phyloP scores from a whole-genome alignment of 2,888 invertebrate species.

The Apotomis capreana region DNA sequence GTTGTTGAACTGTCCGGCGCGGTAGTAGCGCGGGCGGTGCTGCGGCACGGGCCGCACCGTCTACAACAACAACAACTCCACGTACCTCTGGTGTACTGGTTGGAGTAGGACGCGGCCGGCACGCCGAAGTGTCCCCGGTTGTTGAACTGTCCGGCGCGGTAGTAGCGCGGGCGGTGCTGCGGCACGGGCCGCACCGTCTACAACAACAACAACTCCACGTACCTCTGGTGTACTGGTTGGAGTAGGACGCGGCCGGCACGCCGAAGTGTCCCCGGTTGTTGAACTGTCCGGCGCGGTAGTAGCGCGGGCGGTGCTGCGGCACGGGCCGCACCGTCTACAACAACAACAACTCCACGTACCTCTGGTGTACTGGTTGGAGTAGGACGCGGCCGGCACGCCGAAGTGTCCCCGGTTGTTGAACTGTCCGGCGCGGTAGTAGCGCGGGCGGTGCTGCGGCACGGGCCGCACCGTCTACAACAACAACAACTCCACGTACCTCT shows the following conservation, averaged over 20 bases:
- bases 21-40: no score
- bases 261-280: slow-evolving; percentile 78
- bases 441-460: slow-evolving; percentile 84
- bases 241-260: slow-evolving; percentile 52
- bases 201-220: slow-evolving; percentile 33
- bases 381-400: slow-evolving; percentile 54
- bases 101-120: no score
- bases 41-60: no score
- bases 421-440: slow-evolving; percentile 70
- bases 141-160: no score
- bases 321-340: slow-evolving; percentile 86
- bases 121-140: no score
- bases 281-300: slow-evolving; percentile 74
- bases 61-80: no score
- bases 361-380: slow-evolving; percentile 68
- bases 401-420: slow-evolving; percentile 79
- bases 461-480: slow-evolving; percentile 77
- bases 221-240: slow-evolving; percentile 73
- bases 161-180: no score
- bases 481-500: no score
- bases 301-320: slow-evolving; percentile 81
- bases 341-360: slow-evolving; percentile 49
- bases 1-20: no score
- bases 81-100: no score
- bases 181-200: no score